Evolutionary conservation across 1,140 invertebrate species (phyloP), one percentile per base, ranked within the genome.

Genomic region (Tachypleus tridentatus): DNA sequence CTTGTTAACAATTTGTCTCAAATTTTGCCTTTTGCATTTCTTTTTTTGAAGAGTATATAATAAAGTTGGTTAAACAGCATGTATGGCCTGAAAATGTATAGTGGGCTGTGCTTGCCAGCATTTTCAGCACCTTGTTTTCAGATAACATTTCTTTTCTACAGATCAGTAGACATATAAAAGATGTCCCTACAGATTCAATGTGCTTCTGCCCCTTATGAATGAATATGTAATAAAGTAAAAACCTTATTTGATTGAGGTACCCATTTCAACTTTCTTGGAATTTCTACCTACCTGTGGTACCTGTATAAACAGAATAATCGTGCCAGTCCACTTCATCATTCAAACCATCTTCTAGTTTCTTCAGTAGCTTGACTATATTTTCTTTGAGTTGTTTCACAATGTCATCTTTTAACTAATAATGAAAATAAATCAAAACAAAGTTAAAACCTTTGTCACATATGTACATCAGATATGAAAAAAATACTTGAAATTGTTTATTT

Each of bases 261-360:
- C 11, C 29, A 29, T 29, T 29, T 29, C 29, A 29, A 29, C 29
- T 29, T 29, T 29, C 29, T 29, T 29, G 29, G 29, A 29, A 29
- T 29, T 29, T 29, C 29, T 2, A 29, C 29, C 29, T 29, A 69
- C 73, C 82, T 64, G 78, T 68, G 60, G 67, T 74, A 64, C 82
- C 82, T 10, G 80, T 82, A 54, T 82, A 82, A 49, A 82, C 68
- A 4, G 80, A 80, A 66, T 70, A 73, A 71, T 83, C 80, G 8
- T 56, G 49, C 63, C 61, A 62, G 59, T 71, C 66, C 48, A 52
- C 47, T 57, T 64, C 64, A n/a, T 57, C 10, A 29, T 51, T 54
- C 4, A 69, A n/a, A 51, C 60, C 57, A 49, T 64, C 60, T 54
- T 66, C 67, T 50, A 69, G 47, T 8, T 57, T 66, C 29, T 69